A percentile compares a stretch with the other conserved stretches of the same genome.
These are phyloP conservation scores for Carpatolechia fugitivella DNA, from an alignment of 2,888 invertebrate species.

Conservation along the genomic window DNA sequence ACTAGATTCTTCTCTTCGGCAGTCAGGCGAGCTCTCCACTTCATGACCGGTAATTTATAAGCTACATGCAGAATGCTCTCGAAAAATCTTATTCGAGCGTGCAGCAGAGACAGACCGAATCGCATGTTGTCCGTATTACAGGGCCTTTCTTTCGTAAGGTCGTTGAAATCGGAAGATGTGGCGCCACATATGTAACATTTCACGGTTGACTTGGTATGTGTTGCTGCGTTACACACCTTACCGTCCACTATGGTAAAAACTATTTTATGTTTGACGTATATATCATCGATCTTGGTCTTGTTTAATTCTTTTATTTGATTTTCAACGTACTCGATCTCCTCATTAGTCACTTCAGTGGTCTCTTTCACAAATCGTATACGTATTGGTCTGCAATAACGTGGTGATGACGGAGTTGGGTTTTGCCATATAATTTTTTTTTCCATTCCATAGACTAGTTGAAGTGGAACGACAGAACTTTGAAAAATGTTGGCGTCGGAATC, in stretches of 20 bases:
- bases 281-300: neutral
- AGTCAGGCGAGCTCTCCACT: too few species aligned
- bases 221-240: neutral
- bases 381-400: neutral
- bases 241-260: neutral
- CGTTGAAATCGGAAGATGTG: neutral
- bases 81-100: too few species aligned
- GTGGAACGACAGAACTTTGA: slow-evolving; percentile 30
- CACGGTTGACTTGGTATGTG: neutral
- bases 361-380: too few species aligned
- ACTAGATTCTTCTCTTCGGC: too few species aligned
- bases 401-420: neutral
- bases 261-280: neutral
- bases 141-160: neutral
- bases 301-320: too few species aligned
- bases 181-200: neutral
- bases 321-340: too few species aligned
- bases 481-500: too few species aligned
- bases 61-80: too few species aligned
- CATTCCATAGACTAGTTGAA: slow-evolving; percentile 25
- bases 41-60: too few species aligned
- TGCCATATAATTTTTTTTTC: neutral
- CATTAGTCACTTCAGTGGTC: too few species aligned
- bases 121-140: neutral
- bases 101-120: neutral